A percentile compares a stretch with the other conserved stretches of the same genome.
Evolutionary conservation across 2,113 vertebrate genomes (phyloP).

Genomic region (Microcebus ravelobensis): DNA sequence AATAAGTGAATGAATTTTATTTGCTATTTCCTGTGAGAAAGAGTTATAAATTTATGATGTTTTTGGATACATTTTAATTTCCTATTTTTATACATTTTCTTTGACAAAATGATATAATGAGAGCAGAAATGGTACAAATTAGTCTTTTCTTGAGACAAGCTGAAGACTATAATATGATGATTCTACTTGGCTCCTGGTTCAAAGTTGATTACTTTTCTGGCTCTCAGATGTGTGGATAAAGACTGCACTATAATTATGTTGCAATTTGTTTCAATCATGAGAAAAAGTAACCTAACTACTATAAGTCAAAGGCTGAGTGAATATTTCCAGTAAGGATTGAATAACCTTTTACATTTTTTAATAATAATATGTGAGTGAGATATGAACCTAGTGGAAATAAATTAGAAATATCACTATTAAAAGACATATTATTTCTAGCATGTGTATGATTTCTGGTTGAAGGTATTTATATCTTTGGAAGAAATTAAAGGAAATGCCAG

Average conservation of each 20-base stretch:
- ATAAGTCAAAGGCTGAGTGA: not conserved
- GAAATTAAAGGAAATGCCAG: conserved; percentile 36
- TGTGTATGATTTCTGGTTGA: not conserved
- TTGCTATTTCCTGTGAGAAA: not conserved
- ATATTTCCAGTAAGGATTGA: not conserved
- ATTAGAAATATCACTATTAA: not conserved
- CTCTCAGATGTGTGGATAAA: not conserved
- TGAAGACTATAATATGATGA: not conserved
- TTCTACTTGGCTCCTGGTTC: not conserved
- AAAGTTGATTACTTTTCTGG: not conserved
- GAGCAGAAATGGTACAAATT: not conserved
- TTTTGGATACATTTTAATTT: not conserved
- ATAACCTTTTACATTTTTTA: not conserved
- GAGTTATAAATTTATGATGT: not conserved
- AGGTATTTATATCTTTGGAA: not conserved
- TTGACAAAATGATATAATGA: not conserved
- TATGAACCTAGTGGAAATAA: not conserved
- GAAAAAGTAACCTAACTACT: not conserved
- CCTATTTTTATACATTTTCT: not conserved
- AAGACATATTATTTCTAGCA: not conserved
- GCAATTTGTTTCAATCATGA: not conserved
- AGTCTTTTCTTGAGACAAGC: not conserved
- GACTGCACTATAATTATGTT: not conserved
- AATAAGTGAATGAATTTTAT: not conserved
- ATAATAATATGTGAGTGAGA: not conserved